phyloP scores from a whole-genome alignment of 1,140 invertebrate species.

The Drosophila lacertosa region DNA sequence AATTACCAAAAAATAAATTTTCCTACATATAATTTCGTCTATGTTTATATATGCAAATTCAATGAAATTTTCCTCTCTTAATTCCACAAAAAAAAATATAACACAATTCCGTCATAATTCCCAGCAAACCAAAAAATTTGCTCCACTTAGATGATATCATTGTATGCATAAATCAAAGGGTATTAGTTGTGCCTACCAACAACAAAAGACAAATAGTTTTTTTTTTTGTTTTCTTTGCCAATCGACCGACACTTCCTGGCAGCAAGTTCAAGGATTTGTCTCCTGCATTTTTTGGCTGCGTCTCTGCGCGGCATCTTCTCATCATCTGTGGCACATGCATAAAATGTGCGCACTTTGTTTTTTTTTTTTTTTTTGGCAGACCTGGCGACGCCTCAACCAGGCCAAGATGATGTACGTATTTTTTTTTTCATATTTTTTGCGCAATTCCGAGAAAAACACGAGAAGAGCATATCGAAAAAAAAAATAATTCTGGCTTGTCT shows the following conservation, averaged over 20 bases:
- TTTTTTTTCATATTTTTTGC: conserved; percentile 3
- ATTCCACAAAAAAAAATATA: no score
- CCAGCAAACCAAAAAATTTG: background rate
- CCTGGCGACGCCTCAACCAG: conserved; percentile 49
- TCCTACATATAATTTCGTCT: background rate
- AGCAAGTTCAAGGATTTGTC: conserved; percentile 69
- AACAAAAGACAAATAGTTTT: conserved; percentile 18
- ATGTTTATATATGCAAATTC: no score
- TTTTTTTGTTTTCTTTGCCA: conserved; percentile 40
- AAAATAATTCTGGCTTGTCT: conserved; percentile 40
- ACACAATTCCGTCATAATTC: background rate
- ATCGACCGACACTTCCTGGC: conserved; percentile 67
- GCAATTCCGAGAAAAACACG: conserved; percentile 53
- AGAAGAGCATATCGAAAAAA: no score
- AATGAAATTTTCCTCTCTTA: background rate
- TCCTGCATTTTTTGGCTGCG: conserved; percentile 6
- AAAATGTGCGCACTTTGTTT: conserved; percentile 27
- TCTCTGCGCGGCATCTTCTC: conserved; percentile 12
- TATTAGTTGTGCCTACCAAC: background rate
- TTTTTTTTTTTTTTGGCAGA: conserved; percentile 65
- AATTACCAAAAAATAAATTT: background rate
- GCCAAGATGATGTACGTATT: conserved; percentile 54
- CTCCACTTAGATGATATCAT: conserved; percentile 7
- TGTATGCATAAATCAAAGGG: conserved; percentile 3
- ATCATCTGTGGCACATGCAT: conserved; percentile 46